Percentiles rank a stretch among this genome's conserved stretches.
Conservation (phyloP, 2,113 vertebrate genomes). For the Chloropsis cyanopogon region DNA sequence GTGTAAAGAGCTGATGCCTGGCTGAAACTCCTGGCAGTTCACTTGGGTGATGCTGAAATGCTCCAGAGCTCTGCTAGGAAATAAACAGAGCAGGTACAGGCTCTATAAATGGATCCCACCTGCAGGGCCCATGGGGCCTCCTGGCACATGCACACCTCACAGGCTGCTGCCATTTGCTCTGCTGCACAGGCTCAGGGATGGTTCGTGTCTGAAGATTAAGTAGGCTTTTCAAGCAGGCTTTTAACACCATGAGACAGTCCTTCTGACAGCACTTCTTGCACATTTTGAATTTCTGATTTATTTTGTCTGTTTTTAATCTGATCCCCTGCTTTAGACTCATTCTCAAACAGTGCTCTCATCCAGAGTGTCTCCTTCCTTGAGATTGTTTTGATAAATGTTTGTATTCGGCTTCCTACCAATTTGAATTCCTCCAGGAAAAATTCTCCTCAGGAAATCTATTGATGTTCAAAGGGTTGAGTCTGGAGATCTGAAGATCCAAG, state of each 20-base stretch:
- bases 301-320: slow-evolving; percentile 37
- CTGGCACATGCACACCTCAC: background rate
- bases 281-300: background rate
- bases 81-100: background rate
- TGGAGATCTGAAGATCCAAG: background rate
- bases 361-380: background rate
- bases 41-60: background rate
- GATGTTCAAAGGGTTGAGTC: background rate
- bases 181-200: background rate
- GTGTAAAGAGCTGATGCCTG: slow-evolving; percentile 6
- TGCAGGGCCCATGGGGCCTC: background rate
- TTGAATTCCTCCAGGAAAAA: slow-evolving; percentile 9
- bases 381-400: slow-evolving; percentile 25
- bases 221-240: slow-evolving; percentile 20
- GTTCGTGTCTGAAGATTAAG: slow-evolving; percentile 28
- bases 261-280: background rate
- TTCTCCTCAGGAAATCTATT: background rate
- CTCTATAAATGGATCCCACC: slow-evolving; percentile 13
- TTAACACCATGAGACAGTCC: background rate
- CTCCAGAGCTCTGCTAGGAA: background rate
- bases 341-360: background rate
- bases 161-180: slow-evolving; percentile 8
- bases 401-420: background rate
- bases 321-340: slow-evolving; percentile 9
- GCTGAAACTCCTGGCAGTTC: slow-evolving; percentile 14